A percentile compares a stretch with the other conserved stretches of the same genome.
phyloP scores from a whole-genome alignment of 2,113 vertebrate species.

The Carassius gibelio region DNA sequence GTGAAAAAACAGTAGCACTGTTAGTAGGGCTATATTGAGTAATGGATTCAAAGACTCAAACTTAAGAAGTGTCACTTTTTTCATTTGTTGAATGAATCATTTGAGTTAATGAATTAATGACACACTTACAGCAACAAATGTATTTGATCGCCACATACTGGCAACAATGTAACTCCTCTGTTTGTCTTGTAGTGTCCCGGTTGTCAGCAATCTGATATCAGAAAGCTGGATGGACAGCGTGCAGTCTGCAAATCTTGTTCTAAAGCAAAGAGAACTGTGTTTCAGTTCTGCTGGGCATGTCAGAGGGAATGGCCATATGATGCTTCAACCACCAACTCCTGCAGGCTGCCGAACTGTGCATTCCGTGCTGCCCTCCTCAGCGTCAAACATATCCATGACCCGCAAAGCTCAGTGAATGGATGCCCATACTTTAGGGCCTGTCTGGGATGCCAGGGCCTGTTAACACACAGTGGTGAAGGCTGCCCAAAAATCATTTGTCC shows the following conservation, averaged over 20 bases:
- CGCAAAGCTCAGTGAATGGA: not conserved
- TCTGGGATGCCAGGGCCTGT: constrained; percentile 47
- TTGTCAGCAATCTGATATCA: constrained; percentile 13
- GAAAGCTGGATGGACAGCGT: constrained; percentile 33
- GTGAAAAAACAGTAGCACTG: not conserved
- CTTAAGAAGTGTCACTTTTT: too few relatives aligned
- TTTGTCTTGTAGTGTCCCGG: constrained; percentile 45
- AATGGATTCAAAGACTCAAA: not conserved
- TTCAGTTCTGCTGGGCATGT: constrained; percentile 59
- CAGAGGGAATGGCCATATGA: constrained; percentile 47
- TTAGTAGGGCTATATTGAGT: too few relatives aligned
- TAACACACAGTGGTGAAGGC: constrained; percentile 57
- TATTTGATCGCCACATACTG: not conserved
- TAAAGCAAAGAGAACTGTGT: constrained; percentile 24
- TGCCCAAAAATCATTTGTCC: constrained; percentile 56
- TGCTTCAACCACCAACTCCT: not conserved
- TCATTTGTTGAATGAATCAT: not conserved
- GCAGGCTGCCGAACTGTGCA: constrained; percentile 47
- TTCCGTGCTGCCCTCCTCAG: constrained; percentile 57
- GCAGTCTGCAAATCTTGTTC: constrained; percentile 47
- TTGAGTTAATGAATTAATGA: not conserved
- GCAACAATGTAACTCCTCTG: not conserved
- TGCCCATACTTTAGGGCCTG: constrained; percentile 62
- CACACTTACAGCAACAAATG: not conserved
- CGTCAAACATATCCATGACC: constrained; percentile 7